Conservation (phyloP, 1,140 invertebrate genomes). For the Stratiolaelaps scimitus region DNA sequence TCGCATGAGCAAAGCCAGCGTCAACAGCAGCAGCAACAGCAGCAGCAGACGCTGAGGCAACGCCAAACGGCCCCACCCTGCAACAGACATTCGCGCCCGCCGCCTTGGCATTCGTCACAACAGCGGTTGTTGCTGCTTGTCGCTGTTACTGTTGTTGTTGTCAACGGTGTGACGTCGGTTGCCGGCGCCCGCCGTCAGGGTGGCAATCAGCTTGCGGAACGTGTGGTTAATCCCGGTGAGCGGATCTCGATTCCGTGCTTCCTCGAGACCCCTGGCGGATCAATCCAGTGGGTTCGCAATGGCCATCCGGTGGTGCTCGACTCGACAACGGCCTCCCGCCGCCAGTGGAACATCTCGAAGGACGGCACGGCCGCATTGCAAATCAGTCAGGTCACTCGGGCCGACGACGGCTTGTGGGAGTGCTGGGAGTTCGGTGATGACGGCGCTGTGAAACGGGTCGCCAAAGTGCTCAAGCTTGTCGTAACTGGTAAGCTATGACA, state of each 20-base stretch:
- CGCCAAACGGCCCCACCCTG: too few species aligned
- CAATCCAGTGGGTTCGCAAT: constrained; percentile 37
- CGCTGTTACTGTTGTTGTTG: too few species aligned
- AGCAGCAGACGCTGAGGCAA: too few species aligned
- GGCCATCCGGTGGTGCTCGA: constrained; percentile 35
- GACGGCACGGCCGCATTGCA: constrained; percentile 36
- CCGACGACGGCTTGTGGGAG: constrained; percentile 37
- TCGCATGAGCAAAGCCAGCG: too few species aligned
- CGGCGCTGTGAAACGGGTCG: constrained; percentile 34
- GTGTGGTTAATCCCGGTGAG: constrained; percentile 34
- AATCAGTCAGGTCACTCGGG: constrained; percentile 33
- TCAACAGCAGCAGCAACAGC: too few species aligned
- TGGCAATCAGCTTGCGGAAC: constrained; percentile 9
- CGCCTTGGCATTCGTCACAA: too few species aligned
- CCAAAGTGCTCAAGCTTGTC: constrained; percentile 35
- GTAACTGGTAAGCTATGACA: constrained; percentile 35
- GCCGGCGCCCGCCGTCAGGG: constrained; percentile 11
- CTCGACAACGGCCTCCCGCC: constrained; percentile 31
- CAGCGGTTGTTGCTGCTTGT: too few species aligned
- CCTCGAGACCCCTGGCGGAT: constrained; percentile 36
- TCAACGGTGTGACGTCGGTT: not conserved
- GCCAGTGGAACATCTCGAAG: constrained; percentile 36
- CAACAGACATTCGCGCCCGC: too few species aligned
- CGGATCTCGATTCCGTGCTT: constrained; percentile 36
- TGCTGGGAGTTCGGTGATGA: constrained; percentile 35